Evolutionary conservation across 2,113 vertebrate genomes (phyloP), one percentile per base, ranked within the genome.

Genomic region (Chaetura pelagica): DNA sequence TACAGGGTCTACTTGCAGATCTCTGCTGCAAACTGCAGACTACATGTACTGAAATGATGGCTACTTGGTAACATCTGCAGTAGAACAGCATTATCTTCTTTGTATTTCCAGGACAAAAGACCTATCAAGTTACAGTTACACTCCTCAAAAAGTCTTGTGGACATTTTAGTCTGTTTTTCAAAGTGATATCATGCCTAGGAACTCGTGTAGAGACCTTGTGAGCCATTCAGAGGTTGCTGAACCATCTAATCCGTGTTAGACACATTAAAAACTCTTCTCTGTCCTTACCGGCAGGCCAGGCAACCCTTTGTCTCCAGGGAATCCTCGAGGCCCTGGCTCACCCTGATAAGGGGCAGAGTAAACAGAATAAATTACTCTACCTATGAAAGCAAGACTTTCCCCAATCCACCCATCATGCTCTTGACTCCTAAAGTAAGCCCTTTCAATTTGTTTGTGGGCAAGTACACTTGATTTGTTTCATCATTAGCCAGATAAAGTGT

Each of bases 271-370:
- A 8, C 35, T 59, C 29, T 51, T 8, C 34, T 67, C 30, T 73
- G 76, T 72, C 96, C 98, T 98, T 97, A 99, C 99, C 75, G 96
- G 97, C 34, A 34, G 17, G 11, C 99, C 99, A 38, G 97, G 96
- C 49, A 10, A 38, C 51, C 99, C 99, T 48, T 35, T 59, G 12
- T 27, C 66, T 54, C 99, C 99, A 93, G 97, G 96, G n/a, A 88
- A 5, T 58, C 99, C 99, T n/a, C 74, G 96, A 46, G 82, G 96
- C 6, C 99, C 99, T 35, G 85, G 81, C 48, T 98, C 97, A 61
- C 99, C 99, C 99, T 99, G 90, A 80, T 27, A 97, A 87, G 72
- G 62, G 46, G 22, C 85, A 96, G 84, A 84, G 11, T 35, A 54
- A 93, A 92, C 42, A 88, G 44, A 88, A 12, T 73, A 93, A 88